These are phyloP conservation scores for Mus spicilegus DNA, from an alignment of 2,113 vertebrate genomes.

Conservation along the genomic window DNA sequence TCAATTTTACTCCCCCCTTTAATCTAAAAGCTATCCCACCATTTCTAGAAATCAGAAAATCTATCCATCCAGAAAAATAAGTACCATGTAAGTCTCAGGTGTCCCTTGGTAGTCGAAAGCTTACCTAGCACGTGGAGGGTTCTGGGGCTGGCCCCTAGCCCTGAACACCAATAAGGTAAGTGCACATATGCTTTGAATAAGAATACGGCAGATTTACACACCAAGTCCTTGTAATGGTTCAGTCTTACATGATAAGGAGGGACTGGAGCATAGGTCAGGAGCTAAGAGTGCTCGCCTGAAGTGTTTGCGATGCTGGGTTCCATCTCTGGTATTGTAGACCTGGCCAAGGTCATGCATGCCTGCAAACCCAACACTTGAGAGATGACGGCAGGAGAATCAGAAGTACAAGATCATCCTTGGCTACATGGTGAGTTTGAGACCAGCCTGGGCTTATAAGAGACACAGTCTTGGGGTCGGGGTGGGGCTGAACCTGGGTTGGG, in stretches of 20 bases:
- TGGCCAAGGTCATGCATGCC: background rate
- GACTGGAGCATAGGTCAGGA: background rate
- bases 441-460: background rate
- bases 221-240: background rate
- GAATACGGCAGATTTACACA: background rate
- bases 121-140: background rate
- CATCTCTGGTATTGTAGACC: background rate
- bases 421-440: background rate
- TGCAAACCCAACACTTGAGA: background rate
- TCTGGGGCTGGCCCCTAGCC: too few species aligned
- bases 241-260: background rate
- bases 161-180: background rate
- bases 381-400: background rate
- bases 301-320: background rate
- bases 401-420: background rate
- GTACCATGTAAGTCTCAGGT: background rate
- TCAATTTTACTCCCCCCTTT: background rate
- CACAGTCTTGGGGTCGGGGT: background rate
- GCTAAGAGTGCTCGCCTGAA: background rate
- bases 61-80: background rate
- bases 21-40: slow-evolving; percentile 1
- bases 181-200: background rate
- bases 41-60: background rate
- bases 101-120: background rate
- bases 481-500: too few species aligned